Percentiles rank a stretch among this genome's conserved stretches.
These are phyloP conservation scores for Epizoanthus stellaris DNA, from an alignment of 92 coral and sea anemone genomes.

Conservation along the genomic window DNA sequence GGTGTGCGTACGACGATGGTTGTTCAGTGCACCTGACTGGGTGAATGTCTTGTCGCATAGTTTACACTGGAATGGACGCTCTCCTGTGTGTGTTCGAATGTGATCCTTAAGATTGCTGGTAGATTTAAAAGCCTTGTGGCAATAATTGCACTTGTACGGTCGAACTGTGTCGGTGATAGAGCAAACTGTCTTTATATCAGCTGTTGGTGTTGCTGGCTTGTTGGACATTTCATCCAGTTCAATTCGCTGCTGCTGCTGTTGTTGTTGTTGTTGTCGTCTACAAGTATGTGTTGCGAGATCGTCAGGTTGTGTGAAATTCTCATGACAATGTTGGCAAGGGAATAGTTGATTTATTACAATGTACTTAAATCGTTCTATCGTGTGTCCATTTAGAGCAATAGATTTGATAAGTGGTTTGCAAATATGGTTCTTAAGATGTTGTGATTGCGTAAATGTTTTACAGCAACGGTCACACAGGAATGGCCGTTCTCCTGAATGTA, in stretches of 20 bases:
- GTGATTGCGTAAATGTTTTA: slow-evolving; percentile 30
- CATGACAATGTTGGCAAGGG: background rate
- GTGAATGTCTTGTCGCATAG: background rate
- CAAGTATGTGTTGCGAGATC: slow-evolving; percentile 18
- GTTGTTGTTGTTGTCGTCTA: background rate
- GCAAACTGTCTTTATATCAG: no score
- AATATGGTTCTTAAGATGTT: slow-evolving; percentile 20
- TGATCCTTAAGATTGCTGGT: slow-evolving; percentile 3
- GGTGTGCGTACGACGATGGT: background rate
- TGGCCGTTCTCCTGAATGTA: slow-evolving; percentile 14
- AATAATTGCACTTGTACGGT: background rate
- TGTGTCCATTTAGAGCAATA: slow-evolving; percentile 24
- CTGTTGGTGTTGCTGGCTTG: background rate
- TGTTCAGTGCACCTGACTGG: slow-evolving; percentile 14
- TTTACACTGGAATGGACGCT: background rate
- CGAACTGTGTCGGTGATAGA: background rate
- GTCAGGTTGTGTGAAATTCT: background rate
- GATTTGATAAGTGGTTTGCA: slow-evolving; percentile 14
- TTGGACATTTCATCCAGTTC: background rate
- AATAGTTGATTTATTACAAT: background rate
- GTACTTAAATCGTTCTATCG: slow-evolving; percentile 20
- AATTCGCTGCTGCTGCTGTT: background rate
- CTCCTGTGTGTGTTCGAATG: background rate
- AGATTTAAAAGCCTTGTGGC: background rate
- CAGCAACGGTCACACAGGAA: slow-evolving; percentile 17